A percentile compares a stretch with the other conserved stretches of the same genome.
phyloP scores from a whole-genome alignment of 2,888 invertebrate genomes.

The Prostheceraeus crozeri region DNA sequence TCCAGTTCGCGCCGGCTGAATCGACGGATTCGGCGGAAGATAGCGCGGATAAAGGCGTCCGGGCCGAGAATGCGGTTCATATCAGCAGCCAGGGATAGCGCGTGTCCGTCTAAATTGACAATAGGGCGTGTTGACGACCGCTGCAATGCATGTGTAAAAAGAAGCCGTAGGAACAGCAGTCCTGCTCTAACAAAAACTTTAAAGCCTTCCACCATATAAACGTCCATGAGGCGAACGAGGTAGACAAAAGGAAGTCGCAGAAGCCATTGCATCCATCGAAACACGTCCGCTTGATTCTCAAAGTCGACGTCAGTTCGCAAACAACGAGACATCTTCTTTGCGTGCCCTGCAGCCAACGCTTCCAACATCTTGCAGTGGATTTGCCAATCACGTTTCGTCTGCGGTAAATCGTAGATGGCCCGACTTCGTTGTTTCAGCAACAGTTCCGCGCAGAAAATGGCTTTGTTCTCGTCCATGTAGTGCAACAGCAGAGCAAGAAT shows the following conservation, averaged over 20 bases:
- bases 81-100: no score
- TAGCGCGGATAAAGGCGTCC: no score
- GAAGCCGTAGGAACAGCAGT: no score
- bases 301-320: neutral
- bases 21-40: no score
- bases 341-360: neutral
- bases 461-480: conserved; percentile 8
- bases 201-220: conserved; percentile 2
- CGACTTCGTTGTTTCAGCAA: neutral
- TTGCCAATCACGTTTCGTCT: neutral
- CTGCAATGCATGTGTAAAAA: no score
- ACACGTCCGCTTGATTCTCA: neutral
- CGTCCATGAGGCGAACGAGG: neutral
- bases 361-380: neutral
- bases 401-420: no score
- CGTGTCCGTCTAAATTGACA: no score
- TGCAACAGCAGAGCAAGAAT: neutral
- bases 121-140: no score
- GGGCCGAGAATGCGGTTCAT: no score
- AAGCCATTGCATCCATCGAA: neutral
- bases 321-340: neutral
- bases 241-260: neutral
- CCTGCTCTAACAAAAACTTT: no score
- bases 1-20: no score
- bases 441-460: neutral